A percentile compares a stretch with the other conserved stretches of the same genome.
Evolutionary conservation across 2,797 vertebrate species (phyloP).

Genomic region (Rostrhamus sociabilis): DNA sequence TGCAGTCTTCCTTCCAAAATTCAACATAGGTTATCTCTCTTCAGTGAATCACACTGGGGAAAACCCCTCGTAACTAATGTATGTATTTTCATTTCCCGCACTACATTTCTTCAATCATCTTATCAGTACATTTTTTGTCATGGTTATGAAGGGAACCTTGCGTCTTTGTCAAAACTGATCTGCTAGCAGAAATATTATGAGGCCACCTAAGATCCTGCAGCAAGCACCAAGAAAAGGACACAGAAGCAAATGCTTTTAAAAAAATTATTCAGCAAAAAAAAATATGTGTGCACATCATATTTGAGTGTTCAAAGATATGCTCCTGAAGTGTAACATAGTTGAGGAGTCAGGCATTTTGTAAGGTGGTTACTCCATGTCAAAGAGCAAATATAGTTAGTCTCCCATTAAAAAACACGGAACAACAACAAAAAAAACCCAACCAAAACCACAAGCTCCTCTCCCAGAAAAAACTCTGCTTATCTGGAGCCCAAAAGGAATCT

Average conservation of each 20-base stretch:
- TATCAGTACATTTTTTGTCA: slow-evolving; percentile 6
- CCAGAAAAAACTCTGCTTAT: slow-evolving; percentile 17
- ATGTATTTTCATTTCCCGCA: neutral
- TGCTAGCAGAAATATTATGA: slow-evolving; percentile 18
- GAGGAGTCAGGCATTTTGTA: neutral
- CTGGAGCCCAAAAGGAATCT: slow-evolving; percentile 34
- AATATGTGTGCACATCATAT: neutral
- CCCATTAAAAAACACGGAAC: neutral
- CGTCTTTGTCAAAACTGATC: neutral
- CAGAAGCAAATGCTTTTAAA: neutral
- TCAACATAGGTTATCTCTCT: slow-evolving; percentile 17
- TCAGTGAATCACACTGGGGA: neutral
- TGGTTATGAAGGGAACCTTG: neutral
- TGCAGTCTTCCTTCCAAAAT: neutral
- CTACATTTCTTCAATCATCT: slow-evolving; percentile 11
- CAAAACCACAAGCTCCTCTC: neutral
- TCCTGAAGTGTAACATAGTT: neutral
- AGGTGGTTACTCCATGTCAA: neutral
- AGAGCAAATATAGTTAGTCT: neutral
- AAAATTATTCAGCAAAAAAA: neutral
- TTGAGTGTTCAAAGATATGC: neutral
- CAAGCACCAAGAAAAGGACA: neutral
- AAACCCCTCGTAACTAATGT: slow-evolving; percentile 21
- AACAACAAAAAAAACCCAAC: neutral
- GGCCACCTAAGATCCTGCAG: neutral